phyloP scores from a whole-genome alignment of 2,888 invertebrate species.

The Ormyrus rosae region DNA sequence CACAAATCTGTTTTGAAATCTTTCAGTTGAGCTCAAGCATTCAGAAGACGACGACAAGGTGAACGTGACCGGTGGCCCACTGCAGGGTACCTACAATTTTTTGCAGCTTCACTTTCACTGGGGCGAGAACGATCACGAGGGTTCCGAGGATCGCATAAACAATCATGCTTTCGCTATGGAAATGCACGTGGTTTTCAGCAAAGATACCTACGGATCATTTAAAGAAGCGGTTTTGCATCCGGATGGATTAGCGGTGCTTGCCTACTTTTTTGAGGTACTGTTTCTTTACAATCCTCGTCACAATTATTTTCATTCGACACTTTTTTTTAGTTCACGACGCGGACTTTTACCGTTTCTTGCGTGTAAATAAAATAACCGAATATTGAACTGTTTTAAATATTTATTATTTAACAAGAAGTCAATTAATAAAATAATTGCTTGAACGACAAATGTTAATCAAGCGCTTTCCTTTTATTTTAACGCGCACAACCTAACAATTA shows the following conservation, averaged over 20 bases:
- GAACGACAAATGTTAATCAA: no score
- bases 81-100: slow-evolving; percentile 81
- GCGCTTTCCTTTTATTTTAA: no score
- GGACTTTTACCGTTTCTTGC: no score
- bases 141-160: slow-evolving; percentile 88
- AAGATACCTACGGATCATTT: slow-evolving; percentile 81
- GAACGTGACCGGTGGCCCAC: slow-evolving; percentile 82
- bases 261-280: slow-evolving; percentile 86
- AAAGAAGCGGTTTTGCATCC: slow-evolving; percentile 80
- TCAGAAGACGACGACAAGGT: slow-evolving; percentile 78
- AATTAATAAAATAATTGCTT: no score
- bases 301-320: no score
- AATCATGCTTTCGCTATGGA: slow-evolving; percentile 84
- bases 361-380: slow-evolving; percentile 1
- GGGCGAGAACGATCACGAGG: slow-evolving; percentile 85
- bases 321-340: no score
- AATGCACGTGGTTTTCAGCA: slow-evolving; percentile 87
- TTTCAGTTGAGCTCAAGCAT: slow-evolving; percentile 78
- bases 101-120: slow-evolving; percentile 90
- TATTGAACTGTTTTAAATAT: no score
- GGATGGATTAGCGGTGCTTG: slow-evolving; percentile 88
- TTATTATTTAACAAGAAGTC: no score
- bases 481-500: no score
- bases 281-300: no score
- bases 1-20: background rate